Conservation (phyloP, 2,888 invertebrate species). For the Hermodice carunculata region DNA sequence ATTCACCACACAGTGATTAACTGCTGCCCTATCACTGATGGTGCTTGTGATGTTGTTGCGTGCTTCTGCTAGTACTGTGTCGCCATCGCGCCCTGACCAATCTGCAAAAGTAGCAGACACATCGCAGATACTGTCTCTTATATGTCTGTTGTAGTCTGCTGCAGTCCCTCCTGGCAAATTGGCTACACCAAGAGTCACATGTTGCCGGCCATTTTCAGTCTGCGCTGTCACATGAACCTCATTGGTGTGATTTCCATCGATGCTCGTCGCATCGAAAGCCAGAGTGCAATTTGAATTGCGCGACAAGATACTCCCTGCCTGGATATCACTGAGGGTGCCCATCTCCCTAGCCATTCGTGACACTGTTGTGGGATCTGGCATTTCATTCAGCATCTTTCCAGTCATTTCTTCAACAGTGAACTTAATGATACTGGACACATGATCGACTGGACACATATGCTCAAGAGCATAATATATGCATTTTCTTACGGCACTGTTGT, state of each 20-base stretch:
- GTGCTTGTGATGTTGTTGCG: not conserved
- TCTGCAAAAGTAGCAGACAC: not conserved
- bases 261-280: not conserved
- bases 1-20: not conserved
- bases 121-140: not conserved
- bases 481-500: no score
- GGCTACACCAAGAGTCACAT: not conserved
- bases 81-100: not conserved
- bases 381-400: no score
- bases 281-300: not conserved
- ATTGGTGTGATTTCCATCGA: constrained; percentile 1
- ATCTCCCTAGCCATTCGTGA: constrained; percentile 1
- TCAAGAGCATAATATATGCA: no score
- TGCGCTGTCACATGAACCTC: not conserved
- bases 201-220: not conserved
- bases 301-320: not conserved
- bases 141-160: not conserved
- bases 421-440: no score
- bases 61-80: not conserved
- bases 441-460: no score
- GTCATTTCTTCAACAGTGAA: no score
- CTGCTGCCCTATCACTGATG: not conserved
- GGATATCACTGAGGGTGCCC: not conserved
- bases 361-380: no score
- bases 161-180: not conserved